These are phyloP conservation scores for Physocephala rufipes DNA, from an alignment of 2,888 invertebrate genomes.

Conservation along the genomic window DNA sequence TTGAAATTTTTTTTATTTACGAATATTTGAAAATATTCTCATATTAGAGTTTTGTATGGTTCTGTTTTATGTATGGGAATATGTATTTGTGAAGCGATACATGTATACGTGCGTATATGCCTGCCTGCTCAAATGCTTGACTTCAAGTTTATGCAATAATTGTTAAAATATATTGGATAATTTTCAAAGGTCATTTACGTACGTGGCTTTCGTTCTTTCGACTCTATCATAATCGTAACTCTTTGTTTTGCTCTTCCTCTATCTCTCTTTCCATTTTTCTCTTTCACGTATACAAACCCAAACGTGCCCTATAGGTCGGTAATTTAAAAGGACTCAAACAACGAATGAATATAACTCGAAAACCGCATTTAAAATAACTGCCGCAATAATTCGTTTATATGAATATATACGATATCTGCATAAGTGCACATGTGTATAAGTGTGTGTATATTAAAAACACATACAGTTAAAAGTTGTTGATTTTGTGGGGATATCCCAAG, in stretches of 20 bases:
- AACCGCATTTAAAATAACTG: constrained; percentile 4
- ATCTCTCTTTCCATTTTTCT: neutral
- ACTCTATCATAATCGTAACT: neutral
- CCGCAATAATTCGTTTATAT: neutral
- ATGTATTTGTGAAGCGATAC: too few relatives aligned
- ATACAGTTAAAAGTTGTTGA: too few relatives aligned
- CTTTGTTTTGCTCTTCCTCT: neutral
- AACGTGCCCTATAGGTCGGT: too few relatives aligned
- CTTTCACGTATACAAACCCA: neutral
- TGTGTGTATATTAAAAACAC: neutral
- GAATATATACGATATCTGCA: neutral
- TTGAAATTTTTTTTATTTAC: constrained; percentile 42
- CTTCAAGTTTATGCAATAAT: too few relatives aligned
- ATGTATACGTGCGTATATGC: too few relatives aligned
- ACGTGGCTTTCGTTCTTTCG: neutral
- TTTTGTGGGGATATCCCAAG: too few relatives aligned
- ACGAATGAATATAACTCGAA: neutral
- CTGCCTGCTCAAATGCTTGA: too few relatives aligned
- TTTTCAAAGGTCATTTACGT: neutral
- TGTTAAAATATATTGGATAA: neutral
- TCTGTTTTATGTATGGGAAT: too few relatives aligned
- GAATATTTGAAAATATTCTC: constrained; percentile 1
- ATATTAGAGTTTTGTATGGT: constrained; percentile 25
- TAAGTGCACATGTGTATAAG: too few relatives aligned
- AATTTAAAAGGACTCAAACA: neutral